A percentile compares a stretch with the other conserved stretches of the same genome.
phyloP scores from a whole-genome alignment of 2,113 vertebrate genomes.

The Tringa solitaria region DNA sequence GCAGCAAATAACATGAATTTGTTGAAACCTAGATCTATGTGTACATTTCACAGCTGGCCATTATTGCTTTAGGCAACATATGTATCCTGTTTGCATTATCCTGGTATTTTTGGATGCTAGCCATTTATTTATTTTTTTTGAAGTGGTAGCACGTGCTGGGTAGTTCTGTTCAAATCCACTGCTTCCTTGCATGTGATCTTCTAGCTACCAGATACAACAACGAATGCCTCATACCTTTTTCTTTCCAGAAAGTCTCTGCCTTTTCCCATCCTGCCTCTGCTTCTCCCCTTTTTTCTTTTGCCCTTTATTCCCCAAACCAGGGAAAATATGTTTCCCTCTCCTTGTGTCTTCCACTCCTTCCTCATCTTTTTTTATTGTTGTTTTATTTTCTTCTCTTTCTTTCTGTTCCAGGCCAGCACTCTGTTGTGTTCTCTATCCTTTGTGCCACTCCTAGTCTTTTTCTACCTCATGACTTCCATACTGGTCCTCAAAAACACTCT shows the following conservation, averaged over 20 bases:
- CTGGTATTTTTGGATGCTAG: background rate
- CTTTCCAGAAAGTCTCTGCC: background rate
- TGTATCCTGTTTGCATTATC: background rate
- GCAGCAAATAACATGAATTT: background rate
- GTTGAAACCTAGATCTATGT: background rate
- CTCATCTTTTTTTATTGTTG: background rate
- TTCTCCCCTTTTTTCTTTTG: background rate
- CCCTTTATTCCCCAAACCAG: accelerated
- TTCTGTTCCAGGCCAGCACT: background rate
- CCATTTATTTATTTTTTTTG: background rate
- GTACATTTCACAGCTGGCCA: background rate
- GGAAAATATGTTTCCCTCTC: background rate
- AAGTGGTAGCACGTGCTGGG: background rate
- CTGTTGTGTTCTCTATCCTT: background rate
- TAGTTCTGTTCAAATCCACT: background rate
- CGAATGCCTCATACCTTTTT: background rate
- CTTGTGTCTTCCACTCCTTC: background rate
- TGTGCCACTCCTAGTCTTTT: background rate
- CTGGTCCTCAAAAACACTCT: background rate
- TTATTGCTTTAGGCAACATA: background rate
- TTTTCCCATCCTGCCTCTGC: background rate
- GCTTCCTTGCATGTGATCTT: background rate
- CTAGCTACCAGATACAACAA: background rate
- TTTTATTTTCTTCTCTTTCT: background rate
- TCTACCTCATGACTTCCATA: background rate